Conservation (phyloP, 2,113 vertebrate genomes). For the Epinephelus moara region DNA sequence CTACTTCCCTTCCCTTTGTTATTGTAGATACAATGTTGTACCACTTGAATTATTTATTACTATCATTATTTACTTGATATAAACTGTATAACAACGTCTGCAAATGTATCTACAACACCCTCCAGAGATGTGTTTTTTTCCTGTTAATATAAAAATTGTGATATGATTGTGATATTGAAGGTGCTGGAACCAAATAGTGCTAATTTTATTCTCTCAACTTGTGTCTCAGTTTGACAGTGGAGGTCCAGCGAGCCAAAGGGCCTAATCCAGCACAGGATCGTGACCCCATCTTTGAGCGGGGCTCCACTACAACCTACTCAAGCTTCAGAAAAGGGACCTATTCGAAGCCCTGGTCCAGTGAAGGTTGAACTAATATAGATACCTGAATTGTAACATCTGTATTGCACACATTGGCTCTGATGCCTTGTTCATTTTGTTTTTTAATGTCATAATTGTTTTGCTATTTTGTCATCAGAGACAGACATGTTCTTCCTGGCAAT, state of each 20-base stretch:
- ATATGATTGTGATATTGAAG: background rate
- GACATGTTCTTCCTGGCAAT: slow-evolving; percentile 99
- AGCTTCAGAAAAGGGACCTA: slow-evolving; percentile 94
- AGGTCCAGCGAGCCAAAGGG: slow-evolving; percentile 92
- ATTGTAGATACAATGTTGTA: background rate
- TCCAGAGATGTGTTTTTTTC: too few relatives aligned
- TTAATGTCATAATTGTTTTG: background rate
- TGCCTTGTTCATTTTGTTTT: background rate
- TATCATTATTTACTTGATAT: too few relatives aligned
- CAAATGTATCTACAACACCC: too few relatives aligned
- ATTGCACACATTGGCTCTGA: background rate
- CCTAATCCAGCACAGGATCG: slow-evolving; percentile 91
- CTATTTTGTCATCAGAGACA: slow-evolving; percentile 87
- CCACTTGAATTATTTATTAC: background rate
- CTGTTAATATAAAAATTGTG: background rate
- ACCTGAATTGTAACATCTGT: background rate
- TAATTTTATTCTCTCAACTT: background rate
- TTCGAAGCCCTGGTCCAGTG: slow-evolving; percentile 94
- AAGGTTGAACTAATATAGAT: slow-evolving; percentile 81
- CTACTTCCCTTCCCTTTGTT: background rate
- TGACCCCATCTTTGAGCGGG: slow-evolving; percentile 97
- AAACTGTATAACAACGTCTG: background rate
- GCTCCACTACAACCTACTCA: slow-evolving; percentile 97
- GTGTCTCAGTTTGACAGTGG: slow-evolving; percentile 93
- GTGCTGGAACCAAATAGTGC: background rate